Conservation (phyloP, 2,888 invertebrate genomes). For the Criorhina ranunculi region DNA sequence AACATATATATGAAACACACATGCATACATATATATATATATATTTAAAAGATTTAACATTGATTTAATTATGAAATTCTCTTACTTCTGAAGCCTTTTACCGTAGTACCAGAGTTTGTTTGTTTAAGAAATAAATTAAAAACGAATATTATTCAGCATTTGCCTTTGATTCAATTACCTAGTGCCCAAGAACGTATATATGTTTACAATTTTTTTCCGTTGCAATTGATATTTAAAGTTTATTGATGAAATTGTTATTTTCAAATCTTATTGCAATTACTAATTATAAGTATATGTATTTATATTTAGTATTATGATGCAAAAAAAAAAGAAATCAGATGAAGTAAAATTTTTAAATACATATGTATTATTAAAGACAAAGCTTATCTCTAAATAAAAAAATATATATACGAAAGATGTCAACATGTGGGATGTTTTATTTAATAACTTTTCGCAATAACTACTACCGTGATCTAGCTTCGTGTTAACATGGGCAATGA, state of each 20-base stretch:
- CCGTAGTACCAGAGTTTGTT: slow-evolving; percentile 68
- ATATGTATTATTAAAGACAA: slow-evolving; percentile 65
- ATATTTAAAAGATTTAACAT: slow-evolving; percentile 28
- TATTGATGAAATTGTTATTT: slow-evolving; percentile 72
- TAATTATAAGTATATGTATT: slow-evolving; percentile 68
- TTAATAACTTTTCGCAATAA: neutral
- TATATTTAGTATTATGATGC: slow-evolving; percentile 69
- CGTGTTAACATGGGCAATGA: too few relatives aligned
- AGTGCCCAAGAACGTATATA: slow-evolving; percentile 72
- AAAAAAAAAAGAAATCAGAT: slow-evolving; percentile 45
- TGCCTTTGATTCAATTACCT: slow-evolving; percentile 75
- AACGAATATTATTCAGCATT: slow-evolving; percentile 62
- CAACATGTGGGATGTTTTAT: slow-evolving; percentile 10
- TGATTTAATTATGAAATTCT: slow-evolving; percentile 50
- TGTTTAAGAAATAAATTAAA: slow-evolving; percentile 61
- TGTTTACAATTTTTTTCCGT: slow-evolving; percentile 67
- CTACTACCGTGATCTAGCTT: too few relatives aligned
- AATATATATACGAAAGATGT: slow-evolving; percentile 59
- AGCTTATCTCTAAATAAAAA: slow-evolving; percentile 75
- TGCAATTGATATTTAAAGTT: slow-evolving; percentile 70
- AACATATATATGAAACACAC: slow-evolving; percentile 7
- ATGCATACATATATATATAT: slow-evolving; percentile 18
- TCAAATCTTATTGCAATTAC: slow-evolving; percentile 71
- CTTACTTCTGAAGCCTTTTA: slow-evolving; percentile 59
- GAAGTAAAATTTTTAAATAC: slow-evolving; percentile 62